These are phyloP conservation scores for Leucoraja ocellata DNA, from an alignment of 2,797 vertebrate species.

Conservation along the genomic window DNA sequence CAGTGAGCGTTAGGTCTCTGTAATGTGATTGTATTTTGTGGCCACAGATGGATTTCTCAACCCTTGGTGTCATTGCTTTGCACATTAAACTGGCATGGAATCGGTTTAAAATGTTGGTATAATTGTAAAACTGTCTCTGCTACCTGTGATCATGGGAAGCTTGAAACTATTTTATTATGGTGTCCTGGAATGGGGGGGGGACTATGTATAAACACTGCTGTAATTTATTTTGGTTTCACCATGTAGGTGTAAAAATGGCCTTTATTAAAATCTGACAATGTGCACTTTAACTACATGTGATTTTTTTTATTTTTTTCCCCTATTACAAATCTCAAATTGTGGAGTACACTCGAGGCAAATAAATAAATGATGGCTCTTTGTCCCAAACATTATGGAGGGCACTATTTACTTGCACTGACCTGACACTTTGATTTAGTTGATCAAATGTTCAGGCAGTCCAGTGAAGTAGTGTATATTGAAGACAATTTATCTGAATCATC, in stretches of 20 bases:
- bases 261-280: too few species aligned
- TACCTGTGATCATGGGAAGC: not conserved
- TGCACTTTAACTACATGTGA: too few species aligned
- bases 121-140: slow-evolving; percentile 6
- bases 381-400: too few species aligned
- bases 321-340: too few species aligned
- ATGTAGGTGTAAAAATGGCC: too few species aligned
- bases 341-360: too few species aligned
- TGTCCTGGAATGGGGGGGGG: too few species aligned
- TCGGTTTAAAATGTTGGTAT: not conserved
- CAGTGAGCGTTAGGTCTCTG: not conserved
- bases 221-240: too few species aligned
- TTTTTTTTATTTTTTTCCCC: too few species aligned
- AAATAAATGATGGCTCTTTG: too few species aligned
- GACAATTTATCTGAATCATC: not conserved
- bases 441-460: not conserved
- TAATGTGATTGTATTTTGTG: not conserved
- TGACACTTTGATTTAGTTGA: not conserved
- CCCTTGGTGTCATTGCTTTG: not conserved
- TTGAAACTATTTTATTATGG: not conserved
- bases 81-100: not conserved
- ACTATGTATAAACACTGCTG: too few species aligned
- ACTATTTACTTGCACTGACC: not conserved
- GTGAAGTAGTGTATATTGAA: not conserved
- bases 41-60: not conserved